A percentile compares a stretch with the other conserved stretches of the same genome.
phyloP scores from a whole-genome alignment of 2,888 invertebrate genomes.

The Phymatocera aterrima region DNA sequence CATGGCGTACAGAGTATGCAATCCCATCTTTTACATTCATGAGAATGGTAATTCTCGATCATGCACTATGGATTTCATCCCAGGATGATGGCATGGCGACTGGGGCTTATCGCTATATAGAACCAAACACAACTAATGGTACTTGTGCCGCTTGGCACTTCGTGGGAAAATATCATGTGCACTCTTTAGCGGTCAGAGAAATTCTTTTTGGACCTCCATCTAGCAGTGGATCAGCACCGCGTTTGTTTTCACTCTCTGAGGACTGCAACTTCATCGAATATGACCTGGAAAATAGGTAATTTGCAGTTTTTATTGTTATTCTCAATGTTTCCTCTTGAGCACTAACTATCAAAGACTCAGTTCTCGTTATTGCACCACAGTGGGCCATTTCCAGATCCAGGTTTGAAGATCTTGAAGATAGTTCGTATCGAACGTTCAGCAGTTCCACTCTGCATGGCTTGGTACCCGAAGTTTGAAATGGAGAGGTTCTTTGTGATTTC shows the following conservation, averaged over 20 bases:
- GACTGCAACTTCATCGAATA: constrained; percentile 81
- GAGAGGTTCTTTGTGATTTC: constrained; percentile 78
- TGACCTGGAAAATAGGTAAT: constrained; percentile 75
- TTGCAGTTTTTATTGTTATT: background rate
- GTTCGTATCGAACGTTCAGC: constrained; percentile 81
- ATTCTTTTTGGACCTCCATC: constrained; percentile 77
- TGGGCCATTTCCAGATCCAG: constrained; percentile 66
- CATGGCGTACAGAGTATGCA: constrained; percentile 77
- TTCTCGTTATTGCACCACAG: constrained; percentile 47
- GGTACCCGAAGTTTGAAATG: constrained; percentile 73
- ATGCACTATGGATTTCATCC: constrained; percentile 48
- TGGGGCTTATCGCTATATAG: constrained; percentile 75
- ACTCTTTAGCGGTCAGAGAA: constrained; percentile 78
- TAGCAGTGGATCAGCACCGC: constrained; percentile 70
- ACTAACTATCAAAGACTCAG: background rate
- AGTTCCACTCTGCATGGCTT: constrained; percentile 77
- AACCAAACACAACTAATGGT: constrained; percentile 51
- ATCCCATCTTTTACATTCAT: background rate
- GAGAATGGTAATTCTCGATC: background rate
- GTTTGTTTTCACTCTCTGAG: constrained; percentile 78
- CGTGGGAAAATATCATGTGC: constrained; percentile 80
- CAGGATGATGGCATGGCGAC: constrained; percentile 78
- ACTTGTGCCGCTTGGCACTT: constrained; percentile 74
- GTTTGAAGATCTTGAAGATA: constrained; percentile 66
- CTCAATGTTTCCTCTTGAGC: background rate